Conservation (phyloP, 2,113 vertebrate genomes). For the Muscicapa adusta region DNA sequence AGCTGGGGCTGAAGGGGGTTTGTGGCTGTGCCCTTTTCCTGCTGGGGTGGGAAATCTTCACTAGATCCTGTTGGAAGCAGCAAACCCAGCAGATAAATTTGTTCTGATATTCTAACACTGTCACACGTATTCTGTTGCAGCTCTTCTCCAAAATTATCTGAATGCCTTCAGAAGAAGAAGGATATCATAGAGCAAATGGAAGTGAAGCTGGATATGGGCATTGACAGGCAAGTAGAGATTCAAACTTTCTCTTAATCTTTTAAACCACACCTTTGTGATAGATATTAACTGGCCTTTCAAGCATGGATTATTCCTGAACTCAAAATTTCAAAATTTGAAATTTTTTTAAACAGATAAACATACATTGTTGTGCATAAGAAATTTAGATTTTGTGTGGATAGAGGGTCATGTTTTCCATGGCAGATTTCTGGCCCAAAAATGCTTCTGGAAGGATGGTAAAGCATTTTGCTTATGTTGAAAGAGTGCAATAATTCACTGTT, state of each 20-base stretch:
- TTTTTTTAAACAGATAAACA: background rate
- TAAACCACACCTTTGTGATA: background rate
- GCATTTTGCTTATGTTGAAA: background rate
- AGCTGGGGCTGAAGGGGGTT: background rate
- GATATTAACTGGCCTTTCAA: background rate
- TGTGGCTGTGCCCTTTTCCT: background rate
- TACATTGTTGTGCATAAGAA: background rate
- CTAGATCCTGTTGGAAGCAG: background rate
- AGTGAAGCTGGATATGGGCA: constrained; percentile 96
- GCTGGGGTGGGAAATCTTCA: background rate
- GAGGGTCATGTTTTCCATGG: background rate
- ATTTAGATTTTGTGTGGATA: background rate
- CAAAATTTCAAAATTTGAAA: too few species aligned
- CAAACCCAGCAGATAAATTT: background rate
- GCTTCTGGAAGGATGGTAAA: background rate
- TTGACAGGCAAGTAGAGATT: constrained; percentile 85
- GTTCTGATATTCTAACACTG: background rate
- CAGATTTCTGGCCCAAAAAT: background rate
- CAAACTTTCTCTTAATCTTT: background rate
- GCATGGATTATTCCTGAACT: background rate
- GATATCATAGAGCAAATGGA: constrained; percentile 99
- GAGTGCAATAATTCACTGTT: background rate
- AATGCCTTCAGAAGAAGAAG: constrained; percentile 99
- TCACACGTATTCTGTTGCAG: constrained; percentile 57
- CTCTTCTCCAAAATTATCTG: constrained; percentile 95